phyloP scores from a whole-genome alignment of 2,113 vertebrate genomes.

The Tiliqua scincoides region DNA sequence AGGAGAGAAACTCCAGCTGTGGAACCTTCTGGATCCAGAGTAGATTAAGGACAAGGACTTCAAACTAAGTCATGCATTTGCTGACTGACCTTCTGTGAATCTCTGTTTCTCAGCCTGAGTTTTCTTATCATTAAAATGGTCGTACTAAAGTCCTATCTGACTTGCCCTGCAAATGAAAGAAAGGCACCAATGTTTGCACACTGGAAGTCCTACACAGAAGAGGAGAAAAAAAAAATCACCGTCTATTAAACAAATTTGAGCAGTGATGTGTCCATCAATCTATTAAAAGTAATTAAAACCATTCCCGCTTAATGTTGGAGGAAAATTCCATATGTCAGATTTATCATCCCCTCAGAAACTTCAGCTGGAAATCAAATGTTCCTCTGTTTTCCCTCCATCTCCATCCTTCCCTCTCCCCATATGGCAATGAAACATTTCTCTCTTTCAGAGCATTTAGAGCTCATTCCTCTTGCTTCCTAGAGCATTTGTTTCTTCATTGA shows the following conservation, averaged over 20 bases:
- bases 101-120: not conserved
- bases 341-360: constrained; percentile 61
- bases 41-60: not conserved
- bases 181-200: not conserved
- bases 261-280: constrained; percentile 37
- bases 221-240: not conserved
- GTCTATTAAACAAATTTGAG: constrained; percentile 60
- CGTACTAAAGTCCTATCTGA: not conserved
- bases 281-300: constrained; percentile 73
- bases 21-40: not conserved
- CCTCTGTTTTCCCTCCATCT: constrained; percentile 61
- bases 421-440: constrained; percentile 80
- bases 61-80: not conserved
- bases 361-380: constrained; percentile 76
- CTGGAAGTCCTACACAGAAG: not conserved
- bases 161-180: not conserved
- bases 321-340: constrained; percentile 70
- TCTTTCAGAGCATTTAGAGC: constrained; percentile 82
- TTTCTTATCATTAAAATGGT: not conserved
- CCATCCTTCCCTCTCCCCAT: constrained; percentile 75
- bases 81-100: not conserved
- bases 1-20: too few species aligned
- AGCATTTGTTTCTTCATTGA: constrained; percentile 81
- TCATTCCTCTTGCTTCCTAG: constrained; percentile 79
- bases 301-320: constrained; percentile 67